Evolutionary conservation across 2,888 invertebrate genomes (phyloP), one percentile per base, ranked within the genome.

Genomic region (Muscina levida): DNA sequence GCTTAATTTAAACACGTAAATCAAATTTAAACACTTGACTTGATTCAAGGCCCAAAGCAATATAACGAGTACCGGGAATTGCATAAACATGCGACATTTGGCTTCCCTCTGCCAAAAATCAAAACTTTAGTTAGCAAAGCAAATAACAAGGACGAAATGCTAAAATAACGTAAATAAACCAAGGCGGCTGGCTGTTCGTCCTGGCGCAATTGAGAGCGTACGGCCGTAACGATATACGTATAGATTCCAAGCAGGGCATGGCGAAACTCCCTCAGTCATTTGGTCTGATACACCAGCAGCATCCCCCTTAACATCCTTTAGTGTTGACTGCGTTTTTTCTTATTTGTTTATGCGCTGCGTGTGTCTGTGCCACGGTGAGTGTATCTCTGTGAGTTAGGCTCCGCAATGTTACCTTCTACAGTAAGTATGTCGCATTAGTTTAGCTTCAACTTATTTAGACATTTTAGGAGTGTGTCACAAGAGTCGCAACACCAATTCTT

Each of bases 11-110:
- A 74, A 71, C 81, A 81, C 88, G 87, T 87, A 81, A 87, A 87
- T 87, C 88, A 88, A 88, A 88, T 88, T 83, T 88, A 88, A 88
- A 86, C 87, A 87, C 87, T 88, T 85, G 88, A 88, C 85, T 88
- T 67, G 77, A 74, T 77, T 86, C 87, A 84, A 84, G 84, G 87
- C 87, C 72, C 79, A 53, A 72, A 77, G 74, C 77, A 72, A 76
- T 80, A 72, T 75, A 80, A 76, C 75, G 72, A 78, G 75, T 67
- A 72, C 67, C 70, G 72, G 77, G 77, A 77, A 77, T 80, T 75
- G 75, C 66, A 75, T 65, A 75, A 62, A 80, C 77, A 77, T 80
- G 79, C 80, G 77, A 62, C 78, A 80, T 82, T 82, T 82, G 71
- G 77, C 72, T 62, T 51, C 51, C 22, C 17, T 72, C 76, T 81